Conservation (phyloP, 2,113 vertebrate species). For the Phrynocephalus versicolor region DNA sequence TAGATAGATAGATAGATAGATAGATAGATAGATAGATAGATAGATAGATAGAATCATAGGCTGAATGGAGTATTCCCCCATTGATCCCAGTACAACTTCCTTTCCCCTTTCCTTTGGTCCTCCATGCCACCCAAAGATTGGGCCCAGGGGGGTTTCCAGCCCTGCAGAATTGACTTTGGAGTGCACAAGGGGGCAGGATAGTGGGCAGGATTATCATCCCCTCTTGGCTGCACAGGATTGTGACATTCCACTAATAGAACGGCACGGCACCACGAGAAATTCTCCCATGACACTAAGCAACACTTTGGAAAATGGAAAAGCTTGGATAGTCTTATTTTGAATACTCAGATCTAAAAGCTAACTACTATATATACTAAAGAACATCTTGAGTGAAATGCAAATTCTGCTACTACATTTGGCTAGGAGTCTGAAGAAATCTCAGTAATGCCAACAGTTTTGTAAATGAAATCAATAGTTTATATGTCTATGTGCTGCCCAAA, state of each 20-base stretch:
- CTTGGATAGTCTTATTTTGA: neutral
- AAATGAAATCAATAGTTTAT: too few relatives aligned
- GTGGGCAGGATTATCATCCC: too few relatives aligned
- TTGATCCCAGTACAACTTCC: neutral
- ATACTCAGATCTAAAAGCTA: neutral
- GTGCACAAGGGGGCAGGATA: too few relatives aligned
- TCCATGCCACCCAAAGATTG: neutral
- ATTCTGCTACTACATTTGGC: too few relatives aligned
- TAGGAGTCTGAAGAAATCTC: too few relatives aligned
- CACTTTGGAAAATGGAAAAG: neutral
- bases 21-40: too few relatives aligned
- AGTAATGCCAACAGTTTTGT: too few relatives aligned
- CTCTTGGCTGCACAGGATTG: neutral
- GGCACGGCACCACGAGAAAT: neutral
- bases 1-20: too few relatives aligned
- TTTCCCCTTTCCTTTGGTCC: neutral
- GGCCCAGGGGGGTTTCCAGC: neutral
- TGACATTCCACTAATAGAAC: neutral
- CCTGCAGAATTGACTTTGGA: neutral
- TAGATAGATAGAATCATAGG: too few relatives aligned
- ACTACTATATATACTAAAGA: neutral
- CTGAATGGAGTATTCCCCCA: neutral
- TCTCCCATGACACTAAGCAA: neutral
- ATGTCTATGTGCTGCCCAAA: too few relatives aligned
- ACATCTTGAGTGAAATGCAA: neutral